A percentile compares a stretch with the other conserved stretches of the same genome.
phyloP scores from a whole-genome alignment of 2,113 vertebrate genomes.

The Strix uralensis region DNA sequence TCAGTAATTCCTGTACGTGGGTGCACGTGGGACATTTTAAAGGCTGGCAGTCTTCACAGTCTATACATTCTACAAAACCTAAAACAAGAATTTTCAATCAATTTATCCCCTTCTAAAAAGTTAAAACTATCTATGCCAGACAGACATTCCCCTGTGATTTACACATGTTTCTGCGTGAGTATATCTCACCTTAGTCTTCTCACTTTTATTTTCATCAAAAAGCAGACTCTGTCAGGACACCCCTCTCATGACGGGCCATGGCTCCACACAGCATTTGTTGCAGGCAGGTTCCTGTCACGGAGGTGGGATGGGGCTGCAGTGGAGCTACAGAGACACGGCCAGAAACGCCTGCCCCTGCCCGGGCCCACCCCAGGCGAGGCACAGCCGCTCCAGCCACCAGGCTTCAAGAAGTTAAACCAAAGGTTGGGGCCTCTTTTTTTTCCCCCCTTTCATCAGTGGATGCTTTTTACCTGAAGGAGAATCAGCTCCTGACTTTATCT shows the following conservation, averaged over 20 bases:
- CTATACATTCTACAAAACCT: background rate
- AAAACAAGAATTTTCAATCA: background rate
- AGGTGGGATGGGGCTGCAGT: background rate
- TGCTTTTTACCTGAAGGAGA: background rate
- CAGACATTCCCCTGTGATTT: background rate
- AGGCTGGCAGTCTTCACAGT: background rate
- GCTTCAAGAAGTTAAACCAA: background rate
- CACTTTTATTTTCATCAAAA: background rate
- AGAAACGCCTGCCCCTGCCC: too few relatives aligned
- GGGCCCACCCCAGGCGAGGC: background rate
- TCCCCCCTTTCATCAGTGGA: background rate
- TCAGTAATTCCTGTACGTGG: background rate
- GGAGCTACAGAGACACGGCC: background rate
- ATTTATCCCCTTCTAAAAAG: background rate
- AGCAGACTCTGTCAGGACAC: background rate
- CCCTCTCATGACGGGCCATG: fast-evolving
- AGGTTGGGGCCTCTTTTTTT: background rate
- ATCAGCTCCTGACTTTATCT: background rate
- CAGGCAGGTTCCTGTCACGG: background rate
- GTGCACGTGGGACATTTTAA: background rate
- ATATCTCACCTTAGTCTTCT: background rate
- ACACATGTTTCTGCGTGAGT: background rate
- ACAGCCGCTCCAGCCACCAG: too few relatives aligned
- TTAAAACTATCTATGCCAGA: background rate
- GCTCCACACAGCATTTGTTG: fast-evolving